These are phyloP conservation scores for Spizaetus ornatus DNA, from an alignment of 2,113 vertebrate genomes.

Conservation along the genomic window DNA sequence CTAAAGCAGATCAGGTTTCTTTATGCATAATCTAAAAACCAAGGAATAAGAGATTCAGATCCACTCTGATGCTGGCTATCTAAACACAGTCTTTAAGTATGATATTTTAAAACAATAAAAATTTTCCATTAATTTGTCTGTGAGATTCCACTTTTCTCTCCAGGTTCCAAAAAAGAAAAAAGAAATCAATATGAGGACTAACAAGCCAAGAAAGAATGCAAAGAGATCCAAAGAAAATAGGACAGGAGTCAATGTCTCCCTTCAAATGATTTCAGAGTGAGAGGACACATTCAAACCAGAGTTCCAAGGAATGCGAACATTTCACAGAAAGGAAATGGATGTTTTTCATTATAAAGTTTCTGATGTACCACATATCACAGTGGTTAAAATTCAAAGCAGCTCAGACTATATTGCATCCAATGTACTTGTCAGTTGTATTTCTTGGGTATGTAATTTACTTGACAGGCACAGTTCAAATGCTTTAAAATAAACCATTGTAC, in stretches of 20 bases:
- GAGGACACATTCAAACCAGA: neutral
- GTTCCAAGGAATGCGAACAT: neutral
- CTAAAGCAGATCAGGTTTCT: neutral
- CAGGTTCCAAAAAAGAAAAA: neutral
- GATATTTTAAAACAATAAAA: neutral
- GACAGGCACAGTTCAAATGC: conserved; percentile 48
- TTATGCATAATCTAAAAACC: neutral
- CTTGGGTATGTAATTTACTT: conserved; percentile 48
- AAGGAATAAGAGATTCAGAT: neutral
- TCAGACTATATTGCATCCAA: neutral
- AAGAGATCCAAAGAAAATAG: neutral
- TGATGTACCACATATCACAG: neutral
- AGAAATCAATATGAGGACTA: neutral
- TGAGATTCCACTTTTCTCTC: neutral
- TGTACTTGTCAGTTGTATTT: conserved; percentile 6
- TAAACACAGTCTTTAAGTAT: neutral
- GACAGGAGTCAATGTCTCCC: neutral
- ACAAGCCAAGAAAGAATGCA: neutral
- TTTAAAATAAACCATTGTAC: conserved; percentile 49
- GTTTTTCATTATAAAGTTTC: conserved; percentile 6
- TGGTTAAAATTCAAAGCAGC: neutral
- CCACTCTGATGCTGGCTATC: neutral
- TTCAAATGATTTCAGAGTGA: neutral
- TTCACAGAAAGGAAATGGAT: neutral
- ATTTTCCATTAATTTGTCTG: neutral